Percentiles rank a stretch among this genome's conserved stretches.
Conservation (phyloP, 1,140 invertebrate genomes). For the Heliconius melpomene region DNA sequence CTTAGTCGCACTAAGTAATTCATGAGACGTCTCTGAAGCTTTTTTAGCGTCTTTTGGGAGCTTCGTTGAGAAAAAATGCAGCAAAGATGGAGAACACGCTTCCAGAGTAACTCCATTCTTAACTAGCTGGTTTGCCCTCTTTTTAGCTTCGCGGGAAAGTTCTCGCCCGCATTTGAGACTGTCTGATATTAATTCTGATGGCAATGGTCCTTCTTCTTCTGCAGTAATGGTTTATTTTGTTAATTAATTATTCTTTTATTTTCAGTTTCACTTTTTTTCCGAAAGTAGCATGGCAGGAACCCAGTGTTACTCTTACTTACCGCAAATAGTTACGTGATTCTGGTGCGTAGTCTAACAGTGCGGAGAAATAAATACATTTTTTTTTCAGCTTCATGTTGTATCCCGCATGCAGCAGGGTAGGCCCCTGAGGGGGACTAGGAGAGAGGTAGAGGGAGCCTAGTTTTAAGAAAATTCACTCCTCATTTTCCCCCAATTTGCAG, state of each 20-base stretch:
- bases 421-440: no score
- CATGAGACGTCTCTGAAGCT: slow-evolving; percentile 59
- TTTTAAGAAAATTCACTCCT: background rate
- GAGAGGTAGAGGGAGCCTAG: background rate
- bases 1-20: slow-evolving; percentile 67
- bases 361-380: background rate
- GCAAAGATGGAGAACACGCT: slow-evolving; percentile 51
- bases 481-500: background rate
- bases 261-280: background rate
- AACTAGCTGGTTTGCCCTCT: slow-evolving; percentile 61
- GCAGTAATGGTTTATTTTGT: slow-evolving; percentile 12
- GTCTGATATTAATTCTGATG: slow-evolving; percentile 59
- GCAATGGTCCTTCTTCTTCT: slow-evolving; percentile 52
- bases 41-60: slow-evolving; percentile 58
- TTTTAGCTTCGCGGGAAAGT: slow-evolving; percentile 50
- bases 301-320: no score
- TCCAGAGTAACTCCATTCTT: slow-evolving; percentile 59
- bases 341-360: background rate
- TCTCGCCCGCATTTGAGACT: slow-evolving; percentile 64
- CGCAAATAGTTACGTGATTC: no score
- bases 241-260: background rate
- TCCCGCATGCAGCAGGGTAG: background rate
- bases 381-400: background rate
- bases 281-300: no score
- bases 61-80: slow-evolving; percentile 64